Percentiles rank a stretch among this genome's conserved stretches.
phyloP scores from a whole-genome alignment of 2,797 vertebrate species.

The Cirrhinus mrigala region DNA sequence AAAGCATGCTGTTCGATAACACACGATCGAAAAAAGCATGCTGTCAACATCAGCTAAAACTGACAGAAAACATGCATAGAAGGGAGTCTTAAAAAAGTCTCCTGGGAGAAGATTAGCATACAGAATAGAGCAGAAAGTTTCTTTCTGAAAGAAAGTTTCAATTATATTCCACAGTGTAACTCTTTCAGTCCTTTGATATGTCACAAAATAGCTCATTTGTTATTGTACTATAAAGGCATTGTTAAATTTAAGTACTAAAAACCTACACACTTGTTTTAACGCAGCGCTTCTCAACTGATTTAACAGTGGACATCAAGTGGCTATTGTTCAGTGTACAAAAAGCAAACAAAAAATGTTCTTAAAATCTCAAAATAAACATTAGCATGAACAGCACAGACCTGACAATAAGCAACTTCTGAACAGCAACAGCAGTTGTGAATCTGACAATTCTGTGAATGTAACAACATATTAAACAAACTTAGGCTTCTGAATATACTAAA shows the following conservation, averaged over 20 bases:
- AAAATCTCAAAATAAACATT: neutral
- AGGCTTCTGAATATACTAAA: neutral
- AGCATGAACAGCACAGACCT: neutral
- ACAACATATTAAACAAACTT: neutral
- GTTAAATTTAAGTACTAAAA: neutral
- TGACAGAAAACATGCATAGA: neutral
- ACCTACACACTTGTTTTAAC: conserved; percentile 27
- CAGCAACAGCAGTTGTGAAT: neutral
- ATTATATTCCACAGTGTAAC: neutral
- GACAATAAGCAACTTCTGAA: neutral
- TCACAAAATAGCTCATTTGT: neutral
- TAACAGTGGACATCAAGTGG: neutral
- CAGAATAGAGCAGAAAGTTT: neutral
- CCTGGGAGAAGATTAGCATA: neutral
- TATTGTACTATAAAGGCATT: neutral
- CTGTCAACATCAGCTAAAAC: neutral
- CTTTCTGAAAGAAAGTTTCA: neutral
- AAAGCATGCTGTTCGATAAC: neutral
- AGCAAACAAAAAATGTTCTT: neutral
- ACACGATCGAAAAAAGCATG: neutral
- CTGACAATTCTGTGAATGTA: too few species aligned
- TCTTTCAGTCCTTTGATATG: neutral
- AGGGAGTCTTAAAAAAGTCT: neutral
- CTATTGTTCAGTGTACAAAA: conserved; percentile 2
- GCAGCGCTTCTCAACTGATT: neutral